phyloP scores from a whole-genome alignment of 2,113 vertebrate species.

The Podarcis muralis region DNA sequence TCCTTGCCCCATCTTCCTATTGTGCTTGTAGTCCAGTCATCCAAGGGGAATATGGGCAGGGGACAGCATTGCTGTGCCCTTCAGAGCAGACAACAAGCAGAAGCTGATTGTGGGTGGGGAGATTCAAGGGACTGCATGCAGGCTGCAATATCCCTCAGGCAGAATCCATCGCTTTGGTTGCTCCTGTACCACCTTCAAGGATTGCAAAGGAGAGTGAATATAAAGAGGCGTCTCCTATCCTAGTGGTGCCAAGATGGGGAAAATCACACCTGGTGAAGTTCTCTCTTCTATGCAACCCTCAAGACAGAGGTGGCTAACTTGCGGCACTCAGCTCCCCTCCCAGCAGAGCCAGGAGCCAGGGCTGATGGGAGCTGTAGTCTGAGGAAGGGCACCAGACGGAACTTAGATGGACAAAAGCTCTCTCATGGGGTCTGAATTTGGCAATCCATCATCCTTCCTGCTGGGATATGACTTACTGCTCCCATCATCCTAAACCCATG shows the following conservation, averaged over 20 bases:
- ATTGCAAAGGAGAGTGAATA: background rate
- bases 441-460: background rate
- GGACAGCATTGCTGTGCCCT: background rate
- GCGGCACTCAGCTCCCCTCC: too few relatives aligned
- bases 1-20: too few relatives aligned
- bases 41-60: background rate
- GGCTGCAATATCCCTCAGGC: background rate
- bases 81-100: background rate
- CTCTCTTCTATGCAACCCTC: background rate
- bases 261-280: background rate
- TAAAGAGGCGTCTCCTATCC: too few relatives aligned
- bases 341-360: too few relatives aligned
- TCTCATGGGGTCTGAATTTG: background rate
- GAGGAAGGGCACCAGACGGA: background rate
- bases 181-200: background rate
- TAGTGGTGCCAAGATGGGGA: background rate
- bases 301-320: background rate
- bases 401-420: background rate
- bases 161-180: background rate
- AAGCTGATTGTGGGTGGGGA: background rate
- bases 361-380: background rate
- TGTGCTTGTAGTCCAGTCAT: too few relatives aligned
- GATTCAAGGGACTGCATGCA: background rate
- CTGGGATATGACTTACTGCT: background rate
- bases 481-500: background rate